phyloP scores from a whole-genome alignment of 2,888 invertebrate genomes.

The Gastrophysa polygoni region DNA sequence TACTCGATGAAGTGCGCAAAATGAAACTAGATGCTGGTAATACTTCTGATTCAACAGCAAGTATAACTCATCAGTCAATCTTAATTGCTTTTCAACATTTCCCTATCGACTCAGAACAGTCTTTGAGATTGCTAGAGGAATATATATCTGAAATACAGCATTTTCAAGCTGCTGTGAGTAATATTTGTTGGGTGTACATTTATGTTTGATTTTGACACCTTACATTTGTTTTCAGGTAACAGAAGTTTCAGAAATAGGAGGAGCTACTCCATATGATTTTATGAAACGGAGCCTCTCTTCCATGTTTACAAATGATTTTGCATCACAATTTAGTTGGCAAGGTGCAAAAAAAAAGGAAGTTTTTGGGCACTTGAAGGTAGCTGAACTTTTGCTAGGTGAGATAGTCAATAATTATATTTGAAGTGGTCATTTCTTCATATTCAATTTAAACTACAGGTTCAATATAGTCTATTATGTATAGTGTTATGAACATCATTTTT shows the following conservation, averaged over 20 bases:
- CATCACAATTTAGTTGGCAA: slow-evolving; percentile 6
- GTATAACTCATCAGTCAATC: neutral
- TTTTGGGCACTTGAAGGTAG: slow-evolving; percentile 2
- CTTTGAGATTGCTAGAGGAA: slow-evolving; percentile 1
- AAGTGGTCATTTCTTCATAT: too few relatives aligned
- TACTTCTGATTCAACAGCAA: neutral
- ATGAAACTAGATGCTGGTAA: neutral
- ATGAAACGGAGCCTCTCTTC: slow-evolving; percentile 3
- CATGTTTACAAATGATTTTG: slow-evolving; percentile 4
- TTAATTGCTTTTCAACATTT: slow-evolving; percentile 3
- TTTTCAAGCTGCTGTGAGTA: slow-evolving; percentile 7
- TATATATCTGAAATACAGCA: neutral
- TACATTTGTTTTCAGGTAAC: neutral
- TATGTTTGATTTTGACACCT: too few relatives aligned
- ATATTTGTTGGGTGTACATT: too few relatives aligned
- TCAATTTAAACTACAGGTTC: too few relatives aligned
- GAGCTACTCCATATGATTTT: slow-evolving; percentile 4
- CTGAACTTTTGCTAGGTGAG: too few relatives aligned
- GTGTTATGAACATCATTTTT: too few relatives aligned
- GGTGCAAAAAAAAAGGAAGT: slow-evolving; percentile 8
- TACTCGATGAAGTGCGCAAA: neutral
- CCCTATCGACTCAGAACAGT: neutral
- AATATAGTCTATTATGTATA: too few relatives aligned
- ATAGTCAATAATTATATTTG: too few relatives aligned
- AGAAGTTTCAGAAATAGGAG: neutral